Conservation (phyloP, 2,888 invertebrate species). For the Subacronicta megacephala region DNA sequence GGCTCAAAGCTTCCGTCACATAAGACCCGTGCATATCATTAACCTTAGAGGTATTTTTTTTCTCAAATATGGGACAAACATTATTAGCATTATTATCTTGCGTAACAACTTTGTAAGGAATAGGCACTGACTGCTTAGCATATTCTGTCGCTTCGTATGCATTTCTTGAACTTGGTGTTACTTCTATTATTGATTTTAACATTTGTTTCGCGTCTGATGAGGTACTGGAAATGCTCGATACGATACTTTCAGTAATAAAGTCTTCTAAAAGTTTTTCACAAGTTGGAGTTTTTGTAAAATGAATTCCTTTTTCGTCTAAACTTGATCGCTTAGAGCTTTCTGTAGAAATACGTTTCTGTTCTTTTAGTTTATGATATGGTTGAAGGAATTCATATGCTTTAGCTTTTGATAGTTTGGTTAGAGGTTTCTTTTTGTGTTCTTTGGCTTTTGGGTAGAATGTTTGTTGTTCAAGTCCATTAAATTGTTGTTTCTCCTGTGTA, state of each 20-base stretch:
- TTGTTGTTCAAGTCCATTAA: slow-evolving; percentile 14
- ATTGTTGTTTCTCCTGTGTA: slow-evolving; percentile 29
- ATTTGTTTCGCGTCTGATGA: not conserved
- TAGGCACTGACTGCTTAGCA: slow-evolving; percentile 4
- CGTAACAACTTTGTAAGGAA: slow-evolving; percentile 11
- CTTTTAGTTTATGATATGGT: slow-evolving; percentile 39
- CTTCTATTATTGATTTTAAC: slow-evolving; percentile 1
- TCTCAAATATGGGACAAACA: not conserved
- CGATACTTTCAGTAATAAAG: slow-evolving; percentile 26
- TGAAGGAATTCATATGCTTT: slow-evolving; percentile 32
- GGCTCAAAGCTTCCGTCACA: not conserved
- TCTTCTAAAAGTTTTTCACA: slow-evolving; percentile 34
- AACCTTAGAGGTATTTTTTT: slow-evolving; percentile 17
- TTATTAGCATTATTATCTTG: slow-evolving; percentile 12
- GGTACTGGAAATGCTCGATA: slow-evolving; percentile 5
- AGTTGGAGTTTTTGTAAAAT: slow-evolving; percentile 38
- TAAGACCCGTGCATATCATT: slow-evolving; percentile 3
- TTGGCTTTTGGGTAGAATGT: slow-evolving; percentile 17
- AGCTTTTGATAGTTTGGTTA: slow-evolving; percentile 22
- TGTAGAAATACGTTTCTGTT: slow-evolving; percentile 24
- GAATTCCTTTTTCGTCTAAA: slow-evolving; percentile 17
- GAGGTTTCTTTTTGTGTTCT: slow-evolving; percentile 12
- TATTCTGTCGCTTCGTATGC: slow-evolving; percentile 9
- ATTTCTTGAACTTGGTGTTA: slow-evolving; percentile 4
- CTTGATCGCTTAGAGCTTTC: slow-evolving; percentile 38